Evolutionary conservation across 2,888 invertebrate genomes (phyloP), one percentile per base, ranked within the genome.

Genomic region (Nebria salina): DNA sequence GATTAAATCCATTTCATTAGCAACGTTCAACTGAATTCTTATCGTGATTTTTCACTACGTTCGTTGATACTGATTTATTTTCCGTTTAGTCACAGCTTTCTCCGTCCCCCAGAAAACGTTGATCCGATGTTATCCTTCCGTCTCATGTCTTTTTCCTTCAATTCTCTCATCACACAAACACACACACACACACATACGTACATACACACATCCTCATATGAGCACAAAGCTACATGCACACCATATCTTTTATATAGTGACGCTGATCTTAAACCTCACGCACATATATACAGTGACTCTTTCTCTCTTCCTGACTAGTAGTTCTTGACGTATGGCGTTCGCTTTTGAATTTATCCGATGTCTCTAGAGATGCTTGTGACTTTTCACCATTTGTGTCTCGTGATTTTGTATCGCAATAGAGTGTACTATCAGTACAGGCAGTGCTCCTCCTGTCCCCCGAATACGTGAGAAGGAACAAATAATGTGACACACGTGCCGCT

Each of bases 21-120:
- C 34, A 72, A 43, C 42, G 68, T 76, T 68, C 65, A 76, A 77
- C 64, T 78, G 72, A 73, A 78, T 73, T 66, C 78, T 78, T 78
- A 78, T 78, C 78, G 78, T 64, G 78, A 78, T 73, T 78, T 73
- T 78, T 72, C 70, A 65, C 78, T 70, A 42, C 78, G 73, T 78
- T 78, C 72, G 68, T 76, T 77, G 78, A 78, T 78, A 78, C 73
- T 78, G 73, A 78, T 78, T 78, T 78, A 78, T 78, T 78, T 78
- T 77, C 73, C 78, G 78, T 72, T 74, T 78, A 73, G 72, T 73
- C 65, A 26, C 65, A 25, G 65, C 64, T 42, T 77, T 72, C 75
- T 54, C 25, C 34, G 25, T n/a, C 64, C 72, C 77, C 77, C 70
- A 68, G 54, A 1, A 54, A 54, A 41, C n/a, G 76, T 76, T 76